Evolutionary conservation across 35 echinoderm and acorn worm genomes (phyloP).

Genomic region (Lytechinus variegatus): DNA sequence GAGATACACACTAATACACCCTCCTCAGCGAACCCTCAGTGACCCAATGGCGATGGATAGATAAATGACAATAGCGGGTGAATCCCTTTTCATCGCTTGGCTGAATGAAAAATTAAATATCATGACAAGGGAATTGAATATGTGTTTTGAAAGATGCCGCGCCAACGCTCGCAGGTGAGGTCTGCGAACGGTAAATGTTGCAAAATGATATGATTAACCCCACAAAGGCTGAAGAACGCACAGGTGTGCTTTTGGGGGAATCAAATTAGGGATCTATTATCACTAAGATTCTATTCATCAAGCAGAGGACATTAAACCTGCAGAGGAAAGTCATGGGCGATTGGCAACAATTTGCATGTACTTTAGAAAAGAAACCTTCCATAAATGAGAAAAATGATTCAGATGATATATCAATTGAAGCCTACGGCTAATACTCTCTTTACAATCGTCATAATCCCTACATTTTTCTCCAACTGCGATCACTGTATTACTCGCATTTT

Average conservation of each 20-base stretch:
- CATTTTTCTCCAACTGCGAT: neutral
- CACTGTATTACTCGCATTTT: neutral
- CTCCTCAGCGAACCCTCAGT: slow-evolving; percentile 15
- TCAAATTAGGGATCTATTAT: slow-evolving; percentile 27
- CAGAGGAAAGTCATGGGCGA: neutral
- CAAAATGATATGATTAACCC: slow-evolving; percentile 9
- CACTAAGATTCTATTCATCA: neutral
- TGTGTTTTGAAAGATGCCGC: slow-evolving; percentile 28
- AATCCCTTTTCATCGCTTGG: slow-evolving; percentile 4
- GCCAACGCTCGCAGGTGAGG: slow-evolving; percentile 30
- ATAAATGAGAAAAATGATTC: neutral
- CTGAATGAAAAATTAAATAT: slow-evolving; percentile 7
- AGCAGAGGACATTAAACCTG: neutral
- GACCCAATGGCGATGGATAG: slow-evolving; percentile 25
- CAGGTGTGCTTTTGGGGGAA: slow-evolving; percentile 28
- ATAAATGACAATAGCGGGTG: slow-evolving; percentile 15
- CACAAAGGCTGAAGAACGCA: slow-evolving; percentile 16
- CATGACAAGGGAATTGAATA: neutral
- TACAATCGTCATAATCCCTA: neutral
- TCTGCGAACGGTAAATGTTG: slow-evolving; percentile 22
- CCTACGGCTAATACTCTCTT: neutral
- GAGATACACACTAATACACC: neutral
- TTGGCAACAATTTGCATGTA: neutral
- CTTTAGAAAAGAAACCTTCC: neutral
- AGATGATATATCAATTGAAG: neutral